These are phyloP conservation scores for Ferrisia virgata DNA, from an alignment of 2,888 invertebrate species.

Conservation along the genomic window DNA sequence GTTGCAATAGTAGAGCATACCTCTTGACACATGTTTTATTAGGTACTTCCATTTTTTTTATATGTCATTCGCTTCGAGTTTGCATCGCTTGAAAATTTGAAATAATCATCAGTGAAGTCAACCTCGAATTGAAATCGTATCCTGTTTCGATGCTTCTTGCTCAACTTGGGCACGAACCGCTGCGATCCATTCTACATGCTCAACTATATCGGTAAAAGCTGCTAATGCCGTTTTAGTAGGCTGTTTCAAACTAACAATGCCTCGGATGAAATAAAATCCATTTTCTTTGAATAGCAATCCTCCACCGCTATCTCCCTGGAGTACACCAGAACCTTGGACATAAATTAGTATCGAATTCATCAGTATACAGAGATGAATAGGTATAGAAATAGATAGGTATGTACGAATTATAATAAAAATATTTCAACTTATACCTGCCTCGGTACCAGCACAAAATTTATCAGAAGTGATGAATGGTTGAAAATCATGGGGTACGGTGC, in stretches of 20 bases:
- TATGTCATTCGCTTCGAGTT: too few species aligned
- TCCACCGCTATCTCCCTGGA: slow-evolving; percentile 12
- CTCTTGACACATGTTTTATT: too few species aligned
- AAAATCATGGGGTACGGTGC: slow-evolving; percentile 46
- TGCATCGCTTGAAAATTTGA: too few species aligned
- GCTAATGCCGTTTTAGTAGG: neutral
- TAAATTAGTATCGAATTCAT: slow-evolving; percentile 48
- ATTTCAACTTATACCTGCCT: neutral
- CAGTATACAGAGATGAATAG: too few species aligned
- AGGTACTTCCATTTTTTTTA: too few species aligned
- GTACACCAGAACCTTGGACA: neutral
- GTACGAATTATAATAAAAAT: slow-evolving; percentile 46
- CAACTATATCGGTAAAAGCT: neutral
- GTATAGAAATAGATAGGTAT: too few species aligned
- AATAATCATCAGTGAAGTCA: too few species aligned
- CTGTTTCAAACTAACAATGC: neutral
- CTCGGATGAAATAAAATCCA: neutral
- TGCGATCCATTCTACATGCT: neutral
- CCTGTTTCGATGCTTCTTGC: neutral
- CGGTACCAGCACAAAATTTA: slow-evolving; percentile 50
- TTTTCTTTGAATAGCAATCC: neutral
- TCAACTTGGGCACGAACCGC: neutral
- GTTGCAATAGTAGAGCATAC: too few species aligned
- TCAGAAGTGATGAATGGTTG: slow-evolving; percentile 48
- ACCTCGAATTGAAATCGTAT: too few species aligned